Evolutionary conservation across 1,140 invertebrate species (phyloP), one percentile per base, ranked within the genome.

Genomic region (Drosophila murphyi): DNA sequence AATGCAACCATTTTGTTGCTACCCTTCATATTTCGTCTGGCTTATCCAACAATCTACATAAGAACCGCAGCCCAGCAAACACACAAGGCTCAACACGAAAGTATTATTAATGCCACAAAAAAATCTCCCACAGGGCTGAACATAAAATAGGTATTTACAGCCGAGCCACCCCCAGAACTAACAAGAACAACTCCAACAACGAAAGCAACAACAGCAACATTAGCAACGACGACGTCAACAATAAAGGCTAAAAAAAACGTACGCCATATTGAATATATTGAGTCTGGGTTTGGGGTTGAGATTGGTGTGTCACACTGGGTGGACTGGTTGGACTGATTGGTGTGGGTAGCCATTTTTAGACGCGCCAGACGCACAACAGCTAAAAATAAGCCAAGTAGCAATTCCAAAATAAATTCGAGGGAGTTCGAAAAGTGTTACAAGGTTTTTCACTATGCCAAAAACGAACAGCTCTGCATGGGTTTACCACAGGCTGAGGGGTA

Each of bases 71-170:
- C 67, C 59, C 57, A 63, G 67, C 43, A 35, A 57, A 70, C 72
- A 35, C 65, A 70, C 72, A 74, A 57, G 70, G 65, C 57, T 63
- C 56, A 74, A 75, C 72, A 75, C 73, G 68, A 68, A 82, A 62
- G 39, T 83, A 80, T 73, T 80, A 85, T 65, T 80, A 85, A 77
- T 83, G 72, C 56, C 67, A 60, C 39, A 54, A 48, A 62, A 68
- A 79, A 82, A 78, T 85, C 74, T 83, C 81, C 81, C 81, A 83
- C 80, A 68, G 80, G 80, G 80, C 80, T 68, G 48, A 72, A 65
- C 77, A 83, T 85, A 85, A 85, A 83, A 80, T 77, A 67, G 56
- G 77, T 85, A 80, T 83, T 85, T 80, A 85, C 83, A 72, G 50
- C 51, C 37, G 39, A 80, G 72, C 72, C 77, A 80, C 81, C 82